Percentiles rank a stretch among this genome's conserved stretches.
These are phyloP conservation scores for Pseudochirops corinnae DNA, from an alignment of 2,797 vertebrate species.

Conservation along the genomic window DNA sequence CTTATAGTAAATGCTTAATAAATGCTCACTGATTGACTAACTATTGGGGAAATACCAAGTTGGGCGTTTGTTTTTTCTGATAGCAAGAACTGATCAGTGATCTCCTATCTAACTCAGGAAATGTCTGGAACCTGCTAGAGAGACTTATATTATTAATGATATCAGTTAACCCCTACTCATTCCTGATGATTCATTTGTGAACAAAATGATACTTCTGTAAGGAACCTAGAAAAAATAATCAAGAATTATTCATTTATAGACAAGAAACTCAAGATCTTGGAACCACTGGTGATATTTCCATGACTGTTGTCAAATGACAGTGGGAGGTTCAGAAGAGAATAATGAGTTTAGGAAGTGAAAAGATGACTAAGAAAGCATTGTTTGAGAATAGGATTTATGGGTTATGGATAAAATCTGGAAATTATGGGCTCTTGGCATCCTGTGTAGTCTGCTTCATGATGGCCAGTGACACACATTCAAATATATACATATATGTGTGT, in stretches of 20 bases:
- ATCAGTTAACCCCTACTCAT: neutral
- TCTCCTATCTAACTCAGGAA: neutral
- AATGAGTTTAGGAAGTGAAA: neutral
- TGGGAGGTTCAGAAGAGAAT: neutral
- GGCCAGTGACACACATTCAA: neutral
- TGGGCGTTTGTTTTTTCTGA: neutral
- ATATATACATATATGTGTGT: neutral
- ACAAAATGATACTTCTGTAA: neutral
- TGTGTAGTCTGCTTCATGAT: neutral
- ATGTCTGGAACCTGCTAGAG: neutral
- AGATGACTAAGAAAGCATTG: neutral
- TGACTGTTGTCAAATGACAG: neutral
- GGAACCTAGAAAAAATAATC: neutral
- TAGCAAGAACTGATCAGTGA: neutral
- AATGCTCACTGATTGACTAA: neutral
- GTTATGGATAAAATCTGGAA: neutral
- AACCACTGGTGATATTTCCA: neutral
- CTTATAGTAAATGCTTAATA: neutral
- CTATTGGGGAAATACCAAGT: neutral
- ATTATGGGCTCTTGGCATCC: neutral
- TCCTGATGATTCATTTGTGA: neutral
- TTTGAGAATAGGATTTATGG: neutral
- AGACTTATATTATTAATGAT: neutral
- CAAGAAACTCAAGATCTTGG: neutral
- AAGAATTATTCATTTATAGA: neutral